Percentiles rank a stretch among this genome's conserved stretches.
Evolutionary conservation across 2,797 vertebrate species (phyloP).

Genomic region (Phrynocephalus forsythii): DNA sequence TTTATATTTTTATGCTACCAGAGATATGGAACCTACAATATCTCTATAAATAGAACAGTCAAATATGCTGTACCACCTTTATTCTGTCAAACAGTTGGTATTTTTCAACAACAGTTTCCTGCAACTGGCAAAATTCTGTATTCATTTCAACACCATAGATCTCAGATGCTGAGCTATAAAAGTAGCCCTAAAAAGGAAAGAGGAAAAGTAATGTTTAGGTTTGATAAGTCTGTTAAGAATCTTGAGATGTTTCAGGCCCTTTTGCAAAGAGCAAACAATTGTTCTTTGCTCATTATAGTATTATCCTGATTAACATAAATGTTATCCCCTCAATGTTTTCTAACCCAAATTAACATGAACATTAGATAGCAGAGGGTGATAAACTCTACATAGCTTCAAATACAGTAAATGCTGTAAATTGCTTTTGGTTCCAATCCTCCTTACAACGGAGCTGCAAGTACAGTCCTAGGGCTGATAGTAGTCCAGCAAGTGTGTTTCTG

Average conservation of each 20-base stretch:
- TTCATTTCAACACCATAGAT: constrained; percentile 90
- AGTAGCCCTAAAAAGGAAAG: constrained; percentile 83
- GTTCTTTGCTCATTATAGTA: neutral
- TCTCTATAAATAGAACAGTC: constrained; percentile 42
- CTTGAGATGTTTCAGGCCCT: neutral
- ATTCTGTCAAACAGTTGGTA: constrained; percentile 87
- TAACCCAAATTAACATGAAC: neutral
- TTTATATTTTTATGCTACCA: too few relatives aligned
- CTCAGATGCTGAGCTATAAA: constrained; percentile 89
- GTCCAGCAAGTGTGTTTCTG: too few relatives aligned
- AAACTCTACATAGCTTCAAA: neutral
- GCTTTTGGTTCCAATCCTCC: neutral
- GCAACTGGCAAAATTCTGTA: constrained; percentile 90
- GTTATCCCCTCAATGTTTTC: neutral
- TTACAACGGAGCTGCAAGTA: too few relatives aligned
- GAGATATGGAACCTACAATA: neutral
- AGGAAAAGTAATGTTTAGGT: constrained; percentile 49
- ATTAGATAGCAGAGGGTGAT: neutral
- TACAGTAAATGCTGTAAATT: neutral
- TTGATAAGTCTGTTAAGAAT: neutral
- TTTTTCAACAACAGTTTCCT: constrained; percentile 85
- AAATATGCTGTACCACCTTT: constrained; percentile 78
- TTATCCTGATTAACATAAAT: constrained; percentile 11
- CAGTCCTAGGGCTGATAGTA: too few relatives aligned
- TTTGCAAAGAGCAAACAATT: neutral